Evolutionary conservation across 2,888 invertebrate genomes (phyloP).

Genomic region (Iselma pallidipennis): DNA sequence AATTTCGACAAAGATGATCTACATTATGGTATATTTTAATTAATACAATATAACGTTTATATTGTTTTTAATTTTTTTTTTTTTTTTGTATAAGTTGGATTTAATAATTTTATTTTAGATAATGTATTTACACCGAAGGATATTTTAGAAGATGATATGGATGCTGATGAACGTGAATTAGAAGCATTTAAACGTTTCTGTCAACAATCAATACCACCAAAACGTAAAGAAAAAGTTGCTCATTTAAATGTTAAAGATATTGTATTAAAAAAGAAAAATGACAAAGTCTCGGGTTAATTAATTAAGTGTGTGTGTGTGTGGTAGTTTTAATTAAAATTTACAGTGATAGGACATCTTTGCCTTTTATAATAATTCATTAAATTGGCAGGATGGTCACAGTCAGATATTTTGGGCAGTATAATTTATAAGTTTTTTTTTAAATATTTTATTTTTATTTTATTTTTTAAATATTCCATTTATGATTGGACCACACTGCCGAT

Average conservation of each 20-base stretch:
- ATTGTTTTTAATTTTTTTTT: slow-evolving; percentile 7
- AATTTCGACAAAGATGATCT: slow-evolving; percentile 52
- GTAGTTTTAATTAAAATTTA: background rate
- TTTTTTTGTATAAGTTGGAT: background rate
- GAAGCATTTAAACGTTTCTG: slow-evolving; percentile 89
- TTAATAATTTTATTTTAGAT: slow-evolving; percentile 45
- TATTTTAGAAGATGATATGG: slow-evolving; percentile 77
- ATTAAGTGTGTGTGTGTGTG: too few relatives aligned
- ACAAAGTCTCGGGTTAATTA: slow-evolving; percentile 27
- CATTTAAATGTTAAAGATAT: slow-evolving; percentile 81
- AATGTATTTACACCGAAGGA: slow-evolving; percentile 83
- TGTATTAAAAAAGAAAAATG: slow-evolving; percentile 65
- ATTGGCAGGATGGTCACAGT: background rate
- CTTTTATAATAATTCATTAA: background rate
- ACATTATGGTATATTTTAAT: slow-evolving; percentile 49
- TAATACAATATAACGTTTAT: too few relatives aligned
- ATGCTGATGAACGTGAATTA: slow-evolving; percentile 78
- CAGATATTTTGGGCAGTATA: background rate
- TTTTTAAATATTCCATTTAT: background rate
- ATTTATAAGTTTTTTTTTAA: background rate
- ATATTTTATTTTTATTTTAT: slow-evolving; percentile 3
- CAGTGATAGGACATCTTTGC: background rate
- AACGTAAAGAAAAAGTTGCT: slow-evolving; percentile 73
- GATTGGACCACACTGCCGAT: background rate
- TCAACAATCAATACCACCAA: slow-evolving; percentile 78